Evolutionary conservation across 2,113 vertebrate species (phyloP).

Genomic region (Heterochromis multidens): DNA sequence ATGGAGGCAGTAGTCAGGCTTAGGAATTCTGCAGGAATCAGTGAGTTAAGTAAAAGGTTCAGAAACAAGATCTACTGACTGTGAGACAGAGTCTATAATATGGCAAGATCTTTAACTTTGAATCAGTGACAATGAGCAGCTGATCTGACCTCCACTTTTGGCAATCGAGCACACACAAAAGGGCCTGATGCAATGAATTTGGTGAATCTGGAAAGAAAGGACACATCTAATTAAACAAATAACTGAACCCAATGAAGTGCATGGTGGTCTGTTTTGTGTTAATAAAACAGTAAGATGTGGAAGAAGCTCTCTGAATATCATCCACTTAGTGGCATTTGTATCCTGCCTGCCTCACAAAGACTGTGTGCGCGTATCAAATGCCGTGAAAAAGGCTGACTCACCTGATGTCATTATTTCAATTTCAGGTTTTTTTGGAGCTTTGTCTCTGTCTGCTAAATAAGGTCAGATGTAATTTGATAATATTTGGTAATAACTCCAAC

Average conservation of each 20-base stretch:
- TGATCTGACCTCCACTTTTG: background rate
- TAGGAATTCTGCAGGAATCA: background rate
- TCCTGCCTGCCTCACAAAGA: background rate
- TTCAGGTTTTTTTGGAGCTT: accelerated
- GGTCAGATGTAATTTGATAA: conserved; percentile 2
- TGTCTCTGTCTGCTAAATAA: background rate
- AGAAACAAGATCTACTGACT: background rate
- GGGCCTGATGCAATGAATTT: too few species aligned
- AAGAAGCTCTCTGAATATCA: background rate
- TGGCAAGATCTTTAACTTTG: background rate
- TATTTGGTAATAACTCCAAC: background rate
- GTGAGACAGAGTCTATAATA: accelerated
- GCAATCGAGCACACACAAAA: background rate
- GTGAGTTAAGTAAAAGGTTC: background rate
- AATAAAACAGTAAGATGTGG: conserved; percentile 2
- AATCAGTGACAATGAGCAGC: background rate
- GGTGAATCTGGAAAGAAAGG: background rate
- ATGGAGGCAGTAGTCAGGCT: background rate
- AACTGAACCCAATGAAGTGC: background rate
- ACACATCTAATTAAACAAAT: background rate
- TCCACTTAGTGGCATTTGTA: background rate
- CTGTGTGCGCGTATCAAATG: background rate
- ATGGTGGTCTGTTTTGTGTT: background rate
- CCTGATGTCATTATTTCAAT: background rate
- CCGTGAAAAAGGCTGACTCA: background rate